phyloP scores from a whole-genome alignment of 2,797 vertebrate species.

The Dicrostonyx torquatus region DNA sequence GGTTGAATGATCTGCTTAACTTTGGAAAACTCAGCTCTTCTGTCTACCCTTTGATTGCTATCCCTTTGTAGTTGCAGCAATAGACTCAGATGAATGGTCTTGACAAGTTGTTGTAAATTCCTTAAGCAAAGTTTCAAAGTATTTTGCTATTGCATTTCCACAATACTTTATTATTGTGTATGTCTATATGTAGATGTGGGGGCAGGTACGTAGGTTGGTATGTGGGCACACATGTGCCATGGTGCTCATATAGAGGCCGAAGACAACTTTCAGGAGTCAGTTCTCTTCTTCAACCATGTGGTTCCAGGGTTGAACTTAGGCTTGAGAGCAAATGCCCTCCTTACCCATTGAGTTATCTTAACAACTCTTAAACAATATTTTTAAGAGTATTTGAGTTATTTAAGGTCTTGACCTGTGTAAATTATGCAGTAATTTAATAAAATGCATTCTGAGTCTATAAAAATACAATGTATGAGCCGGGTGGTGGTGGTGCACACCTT shows the following conservation, averaged over 20 bases:
- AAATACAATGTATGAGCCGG: not conserved
- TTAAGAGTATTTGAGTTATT: not conserved
- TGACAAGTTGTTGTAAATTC: conserved; percentile 46
- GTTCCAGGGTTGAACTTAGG: not conserved
- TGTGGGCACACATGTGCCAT: not conserved
- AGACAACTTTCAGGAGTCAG: not conserved
- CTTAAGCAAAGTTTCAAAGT: conserved; percentile 15
- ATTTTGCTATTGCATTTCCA: conserved; percentile 7
- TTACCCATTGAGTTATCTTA: not conserved
- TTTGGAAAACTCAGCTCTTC: not conserved
- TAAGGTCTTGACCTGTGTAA: not conserved
- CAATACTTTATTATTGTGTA: not conserved
- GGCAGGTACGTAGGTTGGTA: not conserved
- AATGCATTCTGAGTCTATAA: conserved; percentile 4
- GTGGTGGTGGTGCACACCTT: no score
- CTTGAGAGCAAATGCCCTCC: not conserved
- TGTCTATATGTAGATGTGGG: not conserved
- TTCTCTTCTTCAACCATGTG: not conserved
- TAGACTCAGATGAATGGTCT: conserved; percentile 6
- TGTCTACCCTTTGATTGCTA: not conserved
- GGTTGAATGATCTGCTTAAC: not conserved
- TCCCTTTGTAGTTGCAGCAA: not conserved
- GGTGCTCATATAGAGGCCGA: not conserved
- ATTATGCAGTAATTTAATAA: conserved; percentile 43
- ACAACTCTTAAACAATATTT: conserved; percentile 10